These are phyloP conservation scores for Agelastica alni DNA, from an alignment of 2,888 invertebrate species.

Conservation along the genomic window DNA sequence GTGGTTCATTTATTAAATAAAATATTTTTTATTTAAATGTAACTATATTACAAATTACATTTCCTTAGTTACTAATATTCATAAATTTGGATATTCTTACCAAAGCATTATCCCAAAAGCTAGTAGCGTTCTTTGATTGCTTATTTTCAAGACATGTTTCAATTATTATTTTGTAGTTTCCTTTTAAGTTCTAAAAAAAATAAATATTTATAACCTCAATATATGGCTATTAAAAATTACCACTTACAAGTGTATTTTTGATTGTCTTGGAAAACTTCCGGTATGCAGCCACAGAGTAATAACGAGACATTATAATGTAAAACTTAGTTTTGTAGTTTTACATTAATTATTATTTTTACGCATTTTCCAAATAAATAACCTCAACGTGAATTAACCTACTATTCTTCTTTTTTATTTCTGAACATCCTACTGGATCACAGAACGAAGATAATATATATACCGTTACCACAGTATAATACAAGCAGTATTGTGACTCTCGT, in stretches of 20 bases:
- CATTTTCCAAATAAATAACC: too few relatives aligned
- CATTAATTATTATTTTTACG: too few relatives aligned
- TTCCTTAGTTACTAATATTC: too few relatives aligned
- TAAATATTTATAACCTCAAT: not conserved
- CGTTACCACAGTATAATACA: too few relatives aligned
- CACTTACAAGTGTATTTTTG: constrained; percentile 32
- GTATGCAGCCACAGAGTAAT: constrained; percentile 31
- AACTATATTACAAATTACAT: too few relatives aligned
- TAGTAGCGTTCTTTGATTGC: not conserved
- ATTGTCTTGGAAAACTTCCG: constrained; percentile 29
- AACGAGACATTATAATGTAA: constrained; percentile 35
- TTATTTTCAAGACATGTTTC: constrained; percentile 8
- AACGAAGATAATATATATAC: too few relatives aligned
- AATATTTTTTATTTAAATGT: not conserved
- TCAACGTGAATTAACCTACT: too few relatives aligned
- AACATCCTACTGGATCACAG: too few relatives aligned
- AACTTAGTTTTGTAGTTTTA: too few relatives aligned
- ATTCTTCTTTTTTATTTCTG: too few relatives aligned
- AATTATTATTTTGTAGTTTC: constrained; percentile 7
- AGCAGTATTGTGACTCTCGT: too few relatives aligned
- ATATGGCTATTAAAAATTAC: not conserved
- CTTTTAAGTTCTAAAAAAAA: constrained; percentile 4
- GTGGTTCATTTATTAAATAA: not conserved
- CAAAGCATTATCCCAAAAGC: constrained; percentile 14
- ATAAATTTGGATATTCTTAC: too few relatives aligned